phyloP scores from a whole-genome alignment of 2,113 vertebrate species.

The Muscicapa adusta region DNA sequence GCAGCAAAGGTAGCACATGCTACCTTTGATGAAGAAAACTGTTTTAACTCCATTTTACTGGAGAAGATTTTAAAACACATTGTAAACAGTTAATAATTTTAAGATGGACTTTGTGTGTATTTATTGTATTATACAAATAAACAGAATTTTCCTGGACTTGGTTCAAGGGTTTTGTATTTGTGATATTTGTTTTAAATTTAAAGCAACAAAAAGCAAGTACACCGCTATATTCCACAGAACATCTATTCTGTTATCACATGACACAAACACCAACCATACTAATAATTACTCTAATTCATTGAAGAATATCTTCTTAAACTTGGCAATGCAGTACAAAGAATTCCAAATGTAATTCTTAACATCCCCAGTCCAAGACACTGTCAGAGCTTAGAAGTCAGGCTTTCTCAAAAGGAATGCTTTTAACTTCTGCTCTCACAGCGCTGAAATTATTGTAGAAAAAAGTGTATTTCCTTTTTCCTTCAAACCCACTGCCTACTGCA shows the following conservation, averaged over 20 bases:
- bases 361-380: conserved; percentile 21
- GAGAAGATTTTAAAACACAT: background rate
- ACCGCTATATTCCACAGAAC: background rate
- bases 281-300: conserved; percentile 21
- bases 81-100: background rate
- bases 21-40: background rate
- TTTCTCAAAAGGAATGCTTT: conserved; percentile 57
- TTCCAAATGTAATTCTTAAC: conserved; percentile 17
- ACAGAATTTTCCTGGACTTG: background rate
- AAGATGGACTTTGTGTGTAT: background rate
- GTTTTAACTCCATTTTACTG: background rate
- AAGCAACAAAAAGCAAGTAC: background rate
- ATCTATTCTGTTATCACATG: background rate
- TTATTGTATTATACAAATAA: background rate
- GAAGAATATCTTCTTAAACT: conserved; percentile 21
- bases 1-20: no score
- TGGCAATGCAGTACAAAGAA: conserved; percentile 22
- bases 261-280: background rate
- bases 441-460: conserved; percentile 42
- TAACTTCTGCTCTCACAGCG: conserved; percentile 23
- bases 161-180: background rate
- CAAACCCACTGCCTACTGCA: background rate
- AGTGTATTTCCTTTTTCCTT: conserved; percentile 31
- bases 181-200: background rate
- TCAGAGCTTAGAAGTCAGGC: conserved; percentile 15